Base-by-base conservation (phyloP, 2,888 invertebrate species). In the Yponomeuta cagnagella region DNA sequence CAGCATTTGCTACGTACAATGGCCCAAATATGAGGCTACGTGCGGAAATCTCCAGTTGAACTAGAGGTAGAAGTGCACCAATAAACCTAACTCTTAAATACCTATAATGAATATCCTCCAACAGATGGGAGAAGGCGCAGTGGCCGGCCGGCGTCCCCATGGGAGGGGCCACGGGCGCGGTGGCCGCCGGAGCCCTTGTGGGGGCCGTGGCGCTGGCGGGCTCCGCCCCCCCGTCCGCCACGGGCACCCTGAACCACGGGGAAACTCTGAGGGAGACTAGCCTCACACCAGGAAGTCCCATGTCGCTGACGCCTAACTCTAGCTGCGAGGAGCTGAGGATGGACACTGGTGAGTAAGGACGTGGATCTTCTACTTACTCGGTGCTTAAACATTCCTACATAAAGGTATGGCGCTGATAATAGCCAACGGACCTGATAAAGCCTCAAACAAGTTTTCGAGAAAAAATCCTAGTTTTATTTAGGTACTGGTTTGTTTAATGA, bases 81-180 rank as follows among this genome's bases (percentile, higher is more conserved):
- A 23, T 23, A 23, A 23, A 23, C 0, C 23, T 23, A 23, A 23
- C 23, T 23, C 23, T 23, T 23, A 23, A 23, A 23, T 23, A 23
- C 23, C 23, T 23, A 23, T 23, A 23, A 23, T 23, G 23, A 23
- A 23, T 33, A 43, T 43, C 43, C 5, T 15, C 15, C 52, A 58
- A 4, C 78, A 96, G 96, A 77, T 97, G 96, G 96, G 96, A 97
- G 80, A 95, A 95, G 76, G 96, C 96, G 0, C 94, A 94, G 77
- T 90, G 90, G 86, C 85, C 87, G 0, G 81, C 87, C 5, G 79
- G 84, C 0, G 87, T 58, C 15, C 15, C 89, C 1, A 87, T 89
- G 73, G 90, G 86, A 0, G 93, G 93, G 0, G 90, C 89, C 0
- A 89, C 86, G 0, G 83, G 86, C 0, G 89, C 90, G 0, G 90